These are phyloP conservation scores for Dryadula phaetusa DNA, from an alignment of 2,888 invertebrate species.

Conservation along the genomic window DNA sequence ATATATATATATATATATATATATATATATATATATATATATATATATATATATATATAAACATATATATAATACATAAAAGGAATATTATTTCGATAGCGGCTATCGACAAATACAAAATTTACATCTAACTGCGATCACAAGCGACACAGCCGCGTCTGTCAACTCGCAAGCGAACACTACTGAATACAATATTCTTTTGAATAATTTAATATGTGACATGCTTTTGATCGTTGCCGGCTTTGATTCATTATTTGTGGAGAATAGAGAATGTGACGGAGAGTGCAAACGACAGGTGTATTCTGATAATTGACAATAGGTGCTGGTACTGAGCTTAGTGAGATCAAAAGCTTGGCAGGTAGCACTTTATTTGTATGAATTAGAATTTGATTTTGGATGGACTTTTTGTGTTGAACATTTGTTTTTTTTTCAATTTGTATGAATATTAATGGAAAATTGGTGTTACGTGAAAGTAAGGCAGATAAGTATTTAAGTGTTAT, in stretches of 20 bases:
- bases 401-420: too few relatives aligned
- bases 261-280: constrained; percentile 35
- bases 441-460: neutral
- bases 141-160: constrained; percentile 38
- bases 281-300: constrained; percentile 41
- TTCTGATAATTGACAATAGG: constrained; percentile 42
- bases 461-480: too few relatives aligned
- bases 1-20: too few relatives aligned
- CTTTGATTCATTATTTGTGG: constrained; percentile 42
- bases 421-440: neutral
- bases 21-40: too few relatives aligned
- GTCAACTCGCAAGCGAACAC: constrained; percentile 40
- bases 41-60: too few relatives aligned
- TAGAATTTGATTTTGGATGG: neutral
- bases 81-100: constrained; percentile 28
- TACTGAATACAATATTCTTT: constrained; percentile 40
- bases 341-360: constrained; percentile 9
- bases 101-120: constrained; percentile 26
- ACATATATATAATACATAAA: neutral
- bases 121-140: constrained; percentile 29
- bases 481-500: too few relatives aligned
- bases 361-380: neutral
- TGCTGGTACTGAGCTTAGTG: constrained; percentile 23
- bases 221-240: constrained; percentile 39
- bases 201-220: constrained; percentile 43